phyloP scores from a whole-genome alignment of 2,113 vertebrate species.

The Cryptomyrus ogoouensis region DNA sequence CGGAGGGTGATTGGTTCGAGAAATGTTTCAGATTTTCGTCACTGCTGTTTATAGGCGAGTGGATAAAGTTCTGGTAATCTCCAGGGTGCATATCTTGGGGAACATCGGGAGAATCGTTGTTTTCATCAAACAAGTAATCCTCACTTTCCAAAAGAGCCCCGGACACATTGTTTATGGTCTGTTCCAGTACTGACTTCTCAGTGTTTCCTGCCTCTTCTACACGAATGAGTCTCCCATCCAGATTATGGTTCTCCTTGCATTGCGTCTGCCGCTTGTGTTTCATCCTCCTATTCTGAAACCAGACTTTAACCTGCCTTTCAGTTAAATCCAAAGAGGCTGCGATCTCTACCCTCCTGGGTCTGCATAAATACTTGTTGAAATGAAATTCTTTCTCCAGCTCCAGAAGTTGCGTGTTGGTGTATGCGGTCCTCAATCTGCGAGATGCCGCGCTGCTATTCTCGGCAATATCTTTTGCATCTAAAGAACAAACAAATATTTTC shows the following conservation, averaged over 20 bases:
- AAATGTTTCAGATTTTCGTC: conserved; percentile 98
- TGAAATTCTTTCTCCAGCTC: conserved; percentile 99
- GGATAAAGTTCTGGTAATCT: conserved; percentile 73
- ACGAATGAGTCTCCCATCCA: conserved; percentile 73
- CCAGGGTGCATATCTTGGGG: conserved; percentile 79
- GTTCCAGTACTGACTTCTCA: conserved; percentile 76
- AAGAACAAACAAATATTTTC: conserved; percentile 35
- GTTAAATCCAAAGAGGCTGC: conserved; percentile 89
- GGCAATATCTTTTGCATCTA: conserved; percentile 80
- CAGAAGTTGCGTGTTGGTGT: conserved; percentile 95
- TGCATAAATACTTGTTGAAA: conserved; percentile 97
- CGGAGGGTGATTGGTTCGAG: conserved; percentile 82
- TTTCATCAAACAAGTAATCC: conserved; percentile 81
- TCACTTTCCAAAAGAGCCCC: conserved; percentile 81
- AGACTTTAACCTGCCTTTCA: conserved; percentile 97
- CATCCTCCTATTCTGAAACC: conserved; percentile 98
- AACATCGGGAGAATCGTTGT: conserved; percentile 76
- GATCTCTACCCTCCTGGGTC: conserved; percentile 92
- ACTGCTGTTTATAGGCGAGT: conserved; percentile 79
- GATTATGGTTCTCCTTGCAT: conserved; percentile 89
- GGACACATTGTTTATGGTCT: conserved; percentile 64
- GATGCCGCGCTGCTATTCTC: conserved; percentile 73
- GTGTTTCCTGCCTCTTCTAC: conserved; percentile 70
- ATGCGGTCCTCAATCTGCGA: conserved; percentile 88
- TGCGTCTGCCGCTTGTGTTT: conserved; percentile 96